These are phyloP conservation scores for Phrynocephalus forsythii DNA, from an alignment of 2,797 vertebrate species.

Conservation along the genomic window DNA sequence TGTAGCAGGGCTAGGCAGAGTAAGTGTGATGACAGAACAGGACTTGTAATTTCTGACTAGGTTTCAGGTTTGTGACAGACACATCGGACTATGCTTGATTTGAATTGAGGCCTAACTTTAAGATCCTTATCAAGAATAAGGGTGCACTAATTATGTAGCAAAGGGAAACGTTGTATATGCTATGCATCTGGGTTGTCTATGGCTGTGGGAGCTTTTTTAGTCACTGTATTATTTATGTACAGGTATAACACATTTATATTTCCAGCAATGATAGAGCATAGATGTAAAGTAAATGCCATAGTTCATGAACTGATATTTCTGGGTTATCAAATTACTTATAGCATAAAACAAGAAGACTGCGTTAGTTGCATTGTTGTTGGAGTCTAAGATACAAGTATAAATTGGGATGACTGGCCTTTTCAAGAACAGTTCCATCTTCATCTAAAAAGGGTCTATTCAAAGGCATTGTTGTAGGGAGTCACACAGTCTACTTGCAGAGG, in stretches of 20 bases:
- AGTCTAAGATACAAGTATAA: neutral
- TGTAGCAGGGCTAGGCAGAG: no score
- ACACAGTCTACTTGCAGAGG: neutral
- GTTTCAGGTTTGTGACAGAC: neutral
- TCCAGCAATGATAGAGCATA: slow-evolving; percentile 9
- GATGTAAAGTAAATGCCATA: slow-evolving; percentile 43
- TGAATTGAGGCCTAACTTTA: neutral
- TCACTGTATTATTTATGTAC: slow-evolving; percentile 30
- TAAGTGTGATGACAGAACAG: no score
- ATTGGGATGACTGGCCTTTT: slow-evolving; percentile 19
- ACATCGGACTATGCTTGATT: neutral
- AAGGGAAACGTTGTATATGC: neutral
- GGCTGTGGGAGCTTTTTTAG: slow-evolving; percentile 23
- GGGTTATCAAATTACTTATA: neutral
- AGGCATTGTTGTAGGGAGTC: neutral
- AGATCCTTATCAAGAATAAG: neutral
- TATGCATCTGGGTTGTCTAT: slow-evolving; percentile 3
- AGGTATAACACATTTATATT: neutral
- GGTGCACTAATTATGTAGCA: neutral
- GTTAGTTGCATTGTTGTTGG: neutral
- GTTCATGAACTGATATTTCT: slow-evolving; percentile 41
- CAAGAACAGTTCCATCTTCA: fast-evolving
- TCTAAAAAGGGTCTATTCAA: neutral
- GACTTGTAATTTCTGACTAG: no score
- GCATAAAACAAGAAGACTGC: slow-evolving; percentile 28